A percentile compares a stretch with the other conserved stretches of the same genome.
Conservation (phyloP, 2,113 vertebrate genomes). For the Phasianus colchicus region DNA sequence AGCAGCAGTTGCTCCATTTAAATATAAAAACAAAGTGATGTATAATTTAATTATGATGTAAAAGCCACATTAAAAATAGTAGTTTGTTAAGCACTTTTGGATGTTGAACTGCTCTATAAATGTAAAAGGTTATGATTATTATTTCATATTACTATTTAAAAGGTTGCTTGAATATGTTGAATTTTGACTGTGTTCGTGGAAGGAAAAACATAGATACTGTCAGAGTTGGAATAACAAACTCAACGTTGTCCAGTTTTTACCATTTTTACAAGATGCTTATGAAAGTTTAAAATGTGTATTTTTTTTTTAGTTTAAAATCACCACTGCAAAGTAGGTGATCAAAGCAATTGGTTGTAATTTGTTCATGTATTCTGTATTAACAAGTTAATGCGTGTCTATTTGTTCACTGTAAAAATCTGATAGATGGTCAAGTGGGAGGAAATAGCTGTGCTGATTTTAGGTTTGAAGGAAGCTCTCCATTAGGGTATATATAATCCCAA, state of each 20-base stretch:
- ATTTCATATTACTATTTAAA: not conserved
- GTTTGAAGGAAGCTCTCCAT: rapidly evolving
- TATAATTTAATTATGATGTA: not conserved
- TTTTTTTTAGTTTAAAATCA: not conserved
- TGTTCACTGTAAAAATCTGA: not conserved
- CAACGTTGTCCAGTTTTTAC: not conserved
- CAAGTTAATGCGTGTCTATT: not conserved
- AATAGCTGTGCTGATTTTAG: not conserved
- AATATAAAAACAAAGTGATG: not conserved
- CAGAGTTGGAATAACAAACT: not conserved
- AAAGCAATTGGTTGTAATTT: not conserved
- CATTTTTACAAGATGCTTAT: not conserved
- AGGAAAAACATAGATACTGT: not conserved
- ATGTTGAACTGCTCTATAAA: not conserved
- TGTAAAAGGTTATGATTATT: too few species aligned
- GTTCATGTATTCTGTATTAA: not conserved
- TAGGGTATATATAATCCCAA: not conserved
- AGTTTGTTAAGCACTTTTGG: not conserved
- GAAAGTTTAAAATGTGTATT: not conserved
- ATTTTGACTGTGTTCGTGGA: not conserved
- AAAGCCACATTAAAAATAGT: not conserved
- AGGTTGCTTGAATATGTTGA: not conserved
- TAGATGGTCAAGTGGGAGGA: not conserved
- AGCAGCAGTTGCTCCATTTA: not conserved
- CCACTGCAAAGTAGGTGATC: not conserved